These are phyloP conservation scores for Lepeophtheirus nordmannii DNA, from an alignment of 2,888 invertebrate species.

Conservation along the genomic window DNA sequence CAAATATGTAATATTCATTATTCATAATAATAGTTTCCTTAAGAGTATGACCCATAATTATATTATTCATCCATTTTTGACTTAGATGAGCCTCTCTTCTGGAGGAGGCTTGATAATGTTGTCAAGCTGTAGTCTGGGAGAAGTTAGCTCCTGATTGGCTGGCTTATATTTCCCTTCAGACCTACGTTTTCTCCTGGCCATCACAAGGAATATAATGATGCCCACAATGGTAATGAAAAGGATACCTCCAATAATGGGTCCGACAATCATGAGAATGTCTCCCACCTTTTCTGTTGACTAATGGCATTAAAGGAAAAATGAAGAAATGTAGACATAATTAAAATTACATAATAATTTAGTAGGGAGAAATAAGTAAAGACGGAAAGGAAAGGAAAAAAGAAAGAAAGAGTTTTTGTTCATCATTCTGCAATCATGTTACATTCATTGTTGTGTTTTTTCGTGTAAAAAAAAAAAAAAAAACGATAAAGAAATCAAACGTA, in stretches of 20 bases:
- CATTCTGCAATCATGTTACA: background rate
- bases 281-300: constrained; percentile 30
- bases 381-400: background rate
- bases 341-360: background rate
- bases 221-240: constrained; percentile 50
- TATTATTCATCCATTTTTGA: background rate
- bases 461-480: background rate
- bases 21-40: background rate
- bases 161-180: constrained; percentile 92
- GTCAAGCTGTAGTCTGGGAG: constrained; percentile 82
- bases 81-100: constrained; percentile 82
- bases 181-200: constrained; percentile 82
- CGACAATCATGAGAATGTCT: constrained; percentile 47
- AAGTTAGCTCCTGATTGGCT: constrained; percentile 90
- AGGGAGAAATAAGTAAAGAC: too few relatives aligned
- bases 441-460: too few relatives aligned
- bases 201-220: constrained; percentile 49
- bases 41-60: too few relatives aligned
- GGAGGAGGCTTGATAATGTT: constrained; percentile 92
- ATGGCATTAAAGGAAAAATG: background rate
- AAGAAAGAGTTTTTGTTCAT: background rate
- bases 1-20: background rate
- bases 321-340: background rate
- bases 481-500: background rate
- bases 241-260: constrained; percentile 52